Evolutionary conservation across 2,797 vertebrate species (phyloP).

Genomic region (Microctenopoma lineatum): DNA sequence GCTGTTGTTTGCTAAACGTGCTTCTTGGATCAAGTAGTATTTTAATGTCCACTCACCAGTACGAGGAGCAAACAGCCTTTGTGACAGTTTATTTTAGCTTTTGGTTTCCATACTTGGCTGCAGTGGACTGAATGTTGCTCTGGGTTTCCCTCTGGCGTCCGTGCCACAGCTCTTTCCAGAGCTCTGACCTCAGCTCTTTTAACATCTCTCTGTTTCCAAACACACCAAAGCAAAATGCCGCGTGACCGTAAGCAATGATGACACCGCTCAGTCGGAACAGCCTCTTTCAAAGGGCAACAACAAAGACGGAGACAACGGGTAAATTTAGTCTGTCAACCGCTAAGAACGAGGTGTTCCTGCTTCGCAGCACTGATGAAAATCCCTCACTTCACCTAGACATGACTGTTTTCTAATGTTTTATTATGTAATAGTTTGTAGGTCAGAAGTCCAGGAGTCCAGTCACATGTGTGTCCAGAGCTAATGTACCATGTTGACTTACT

Average conservation of each 20-base stretch:
- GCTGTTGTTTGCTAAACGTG: neutral
- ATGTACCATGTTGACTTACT: too few species aligned
- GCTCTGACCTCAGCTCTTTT: conserved; percentile 64
- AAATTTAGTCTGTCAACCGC: neutral
- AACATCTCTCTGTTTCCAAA: conserved; percentile 26
- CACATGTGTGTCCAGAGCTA: conserved; percentile 1
- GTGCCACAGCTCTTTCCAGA: conserved; percentile 66
- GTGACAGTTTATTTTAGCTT: neutral
- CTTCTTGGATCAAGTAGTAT: neutral
- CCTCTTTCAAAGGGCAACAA: conserved; percentile 30
- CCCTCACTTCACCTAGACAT: conserved; percentile 1
- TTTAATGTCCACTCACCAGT: conserved; percentile 30
- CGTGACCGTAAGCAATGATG: conserved; percentile 34
- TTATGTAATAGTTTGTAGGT: conserved; percentile 11
- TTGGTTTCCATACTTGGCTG: neutral
- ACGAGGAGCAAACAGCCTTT: neutral
- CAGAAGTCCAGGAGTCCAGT: conserved; percentile 32
- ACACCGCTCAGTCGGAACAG: conserved; percentile 13
- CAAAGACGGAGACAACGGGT: conserved; percentile 3
- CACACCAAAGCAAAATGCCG: conserved; percentile 28
- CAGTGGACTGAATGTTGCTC: conserved; percentile 3
- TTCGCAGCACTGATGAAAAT: neutral
- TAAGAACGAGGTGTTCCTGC: conserved; percentile 1
- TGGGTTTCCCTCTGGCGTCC: conserved; percentile 36
- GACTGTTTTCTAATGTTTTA: neutral